Base-by-base conservation (phyloP, 2,888 invertebrate species). In the Anoncus sp. region DNA sequence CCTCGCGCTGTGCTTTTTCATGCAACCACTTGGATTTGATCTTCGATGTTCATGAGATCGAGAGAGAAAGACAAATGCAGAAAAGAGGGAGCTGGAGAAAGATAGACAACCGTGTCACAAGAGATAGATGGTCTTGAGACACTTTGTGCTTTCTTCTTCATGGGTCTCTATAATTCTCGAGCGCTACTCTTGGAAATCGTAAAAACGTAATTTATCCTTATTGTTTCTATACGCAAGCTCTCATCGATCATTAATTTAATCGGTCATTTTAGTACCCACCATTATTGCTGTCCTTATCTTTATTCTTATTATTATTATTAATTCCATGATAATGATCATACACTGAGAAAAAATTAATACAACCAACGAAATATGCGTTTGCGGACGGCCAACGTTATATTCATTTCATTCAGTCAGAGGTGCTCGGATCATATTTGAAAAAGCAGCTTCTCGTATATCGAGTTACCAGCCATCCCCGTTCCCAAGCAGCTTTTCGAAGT, bases 121-220 rank as follows among this genome's bases (percentile, higher is more conserved):
- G 47, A 63, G 62, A 63, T 63, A 14, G 35, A 63, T 63, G 47
- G 47, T 47, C 24, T 18, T 35, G 47, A 14, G 47, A 59, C 43
- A 45, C 45, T 12, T 51, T 7, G 51, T 12, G 31, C 51, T 65
- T 65, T 35, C 24, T 35, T 65, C 16, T 2, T 51, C 49, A 22
- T 16, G 16, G n/a, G 12, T 60, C 43, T 18, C 45, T 18, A 16
- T 18, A 20, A 16, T 10, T 18, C 27, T 10, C 18, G 12, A 14
- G 31, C 31, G 24, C 31, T n/a, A 51, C 22, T 49, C 24, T 12
- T 14, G 10, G 38, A 38, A 38, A 65, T 51, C 40, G 47, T 51
- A n/a, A 22, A 22, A 65, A 40, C 31, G 51, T 51, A 51, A 51
- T 65, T 51, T 51, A 51, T 51, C 51, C 51, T 24, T 22, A 24